Evolutionary conservation across 1,140 invertebrate species (phyloP).

Genomic region (Elymnias hypermnestra): DNA sequence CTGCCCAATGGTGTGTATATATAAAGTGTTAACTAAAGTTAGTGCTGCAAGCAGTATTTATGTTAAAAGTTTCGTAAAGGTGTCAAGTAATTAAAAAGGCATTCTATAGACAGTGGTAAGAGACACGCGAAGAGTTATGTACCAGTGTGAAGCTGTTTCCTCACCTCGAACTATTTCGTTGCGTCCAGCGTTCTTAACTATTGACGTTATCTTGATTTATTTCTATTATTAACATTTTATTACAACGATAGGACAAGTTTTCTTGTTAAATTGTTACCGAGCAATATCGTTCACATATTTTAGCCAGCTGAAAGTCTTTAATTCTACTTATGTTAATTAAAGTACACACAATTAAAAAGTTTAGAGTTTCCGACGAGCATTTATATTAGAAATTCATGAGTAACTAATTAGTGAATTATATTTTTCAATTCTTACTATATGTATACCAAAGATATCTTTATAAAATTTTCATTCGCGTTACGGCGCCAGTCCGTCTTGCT

Average conservation of each 20-base stretch:
- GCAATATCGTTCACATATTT: background rate
- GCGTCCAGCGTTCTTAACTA: slow-evolving; percentile 58
- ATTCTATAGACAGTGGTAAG: background rate
- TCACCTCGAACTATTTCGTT: slow-evolving; percentile 54
- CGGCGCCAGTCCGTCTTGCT: no score
- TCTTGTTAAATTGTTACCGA: slow-evolving; percentile 12
- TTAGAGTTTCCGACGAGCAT: no score
- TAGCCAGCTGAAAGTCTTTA: background rate
- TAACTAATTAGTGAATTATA: no score
- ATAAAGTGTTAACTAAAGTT: no score
- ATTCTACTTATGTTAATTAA: background rate
- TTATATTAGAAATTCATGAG: no score
- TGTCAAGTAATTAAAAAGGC: slow-evolving; percentile 7
- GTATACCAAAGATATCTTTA: no score
- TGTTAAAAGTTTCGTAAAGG: background rate
- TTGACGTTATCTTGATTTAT: slow-evolving; percentile 72
- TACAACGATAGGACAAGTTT: slow-evolving; percentile 34
- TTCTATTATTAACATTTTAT: slow-evolving; percentile 69
- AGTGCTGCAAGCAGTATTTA: background rate
- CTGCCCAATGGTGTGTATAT: no score
- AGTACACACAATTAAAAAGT: background rate
- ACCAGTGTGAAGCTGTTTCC: slow-evolving; percentile 42
- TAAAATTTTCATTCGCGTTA: no score
- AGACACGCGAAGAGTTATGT: slow-evolving; percentile 42
- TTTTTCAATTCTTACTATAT: no score